These are phyloP conservation scores for Papilio protenor DNA, from an alignment of 2,888 invertebrate species.

Conservation along the genomic window DNA sequence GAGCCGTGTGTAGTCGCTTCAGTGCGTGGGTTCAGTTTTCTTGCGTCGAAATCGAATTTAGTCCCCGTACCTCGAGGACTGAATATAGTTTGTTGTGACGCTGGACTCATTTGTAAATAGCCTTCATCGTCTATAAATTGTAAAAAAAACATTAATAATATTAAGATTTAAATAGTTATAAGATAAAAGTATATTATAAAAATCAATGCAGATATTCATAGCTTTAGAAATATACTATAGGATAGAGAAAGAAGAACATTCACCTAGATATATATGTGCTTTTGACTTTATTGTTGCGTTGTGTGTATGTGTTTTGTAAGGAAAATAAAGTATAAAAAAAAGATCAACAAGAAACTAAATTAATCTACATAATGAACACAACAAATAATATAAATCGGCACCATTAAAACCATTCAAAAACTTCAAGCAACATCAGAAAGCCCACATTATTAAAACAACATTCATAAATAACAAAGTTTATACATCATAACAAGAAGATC, in stretches of 20 bases:
- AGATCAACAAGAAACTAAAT: not conserved
- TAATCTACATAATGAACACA: constrained; percentile 3
- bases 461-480: constrained; percentile 1
- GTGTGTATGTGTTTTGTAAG: not conserved
- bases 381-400: not conserved
- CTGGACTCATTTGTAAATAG: constrained; percentile 86
- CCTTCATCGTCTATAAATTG: constrained; percentile 79
- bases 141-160: not conserved
- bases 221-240: no score
- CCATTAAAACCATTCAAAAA: not conserved
- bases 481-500: not conserved
- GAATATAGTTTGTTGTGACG: constrained; percentile 75
- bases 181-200: not conserved
- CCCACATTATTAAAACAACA: constrained; percentile 3
- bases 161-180: constrained; percentile 7
- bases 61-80: constrained; percentile 79
- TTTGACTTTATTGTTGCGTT: not conserved
- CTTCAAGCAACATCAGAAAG: constrained; percentile 15
- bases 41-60: constrained; percentile 82
- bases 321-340: not conserved
- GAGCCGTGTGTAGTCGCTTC: constrained; percentile 66
- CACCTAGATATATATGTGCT: not conserved
- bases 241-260: not conserved
- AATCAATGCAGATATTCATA: not conserved
- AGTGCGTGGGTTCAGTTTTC: constrained; percentile 62